Evolutionary conservation across 2,888 invertebrate species (phyloP).

Genomic region (Leistus spinibarbis): DNA sequence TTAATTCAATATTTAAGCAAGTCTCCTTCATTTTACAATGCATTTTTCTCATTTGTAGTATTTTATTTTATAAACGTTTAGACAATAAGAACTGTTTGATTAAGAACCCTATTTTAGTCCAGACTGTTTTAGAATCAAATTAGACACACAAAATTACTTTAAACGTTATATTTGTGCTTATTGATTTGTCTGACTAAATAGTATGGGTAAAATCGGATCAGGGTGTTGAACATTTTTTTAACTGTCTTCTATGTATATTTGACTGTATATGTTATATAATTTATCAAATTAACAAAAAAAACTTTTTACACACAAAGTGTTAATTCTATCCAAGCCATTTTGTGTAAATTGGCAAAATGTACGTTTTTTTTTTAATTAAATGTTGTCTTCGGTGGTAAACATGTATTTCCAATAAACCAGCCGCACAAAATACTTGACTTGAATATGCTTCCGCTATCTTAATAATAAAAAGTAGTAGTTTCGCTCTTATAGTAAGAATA

Average conservation of each 20-base stretch:
- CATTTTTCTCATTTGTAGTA: not conserved
- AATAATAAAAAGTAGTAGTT: not conserved
- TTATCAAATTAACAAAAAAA: no score
- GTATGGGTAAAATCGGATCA: no score
- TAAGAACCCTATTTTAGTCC: constrained; percentile 16
- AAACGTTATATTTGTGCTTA: no score
- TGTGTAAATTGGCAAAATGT: not conserved
- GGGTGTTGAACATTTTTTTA: not conserved
- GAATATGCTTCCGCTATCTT: constrained; percentile 26
- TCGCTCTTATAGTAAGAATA: constrained; percentile 1
- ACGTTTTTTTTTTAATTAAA: not conserved
- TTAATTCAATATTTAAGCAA: not conserved
- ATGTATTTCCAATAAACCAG: constrained; percentile 11
- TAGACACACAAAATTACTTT: no score
- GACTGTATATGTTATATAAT: not conserved
- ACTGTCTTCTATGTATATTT: not conserved
- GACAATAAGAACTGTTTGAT: constrained; percentile 1
- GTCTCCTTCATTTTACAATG: not conserved
- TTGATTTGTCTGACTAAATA: no score
- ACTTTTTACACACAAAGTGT: not conserved
- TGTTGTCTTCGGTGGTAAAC: not conserved
- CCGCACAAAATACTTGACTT: constrained; percentile 20
- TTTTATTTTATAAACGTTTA: not conserved
- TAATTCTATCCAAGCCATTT: not conserved
- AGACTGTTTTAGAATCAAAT: no score